These are phyloP conservation scores for Ophioderma brevispina DNA, from an alignment of 35 echinoderm and acorn worm species.

Conservation along the genomic window DNA sequence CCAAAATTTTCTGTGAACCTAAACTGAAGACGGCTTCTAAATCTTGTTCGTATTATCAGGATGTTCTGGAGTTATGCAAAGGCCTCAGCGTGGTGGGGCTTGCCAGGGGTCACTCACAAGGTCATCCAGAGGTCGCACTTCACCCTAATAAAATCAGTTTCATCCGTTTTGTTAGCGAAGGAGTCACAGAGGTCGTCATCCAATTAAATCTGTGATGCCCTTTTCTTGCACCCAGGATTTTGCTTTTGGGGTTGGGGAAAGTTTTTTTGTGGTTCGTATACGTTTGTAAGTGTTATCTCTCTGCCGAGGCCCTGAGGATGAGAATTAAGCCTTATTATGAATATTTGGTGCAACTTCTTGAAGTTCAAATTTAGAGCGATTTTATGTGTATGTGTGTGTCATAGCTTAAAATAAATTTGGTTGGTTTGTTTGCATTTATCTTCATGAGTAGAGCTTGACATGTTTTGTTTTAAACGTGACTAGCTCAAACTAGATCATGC, in stretches of 20 bases:
- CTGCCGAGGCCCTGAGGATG: background rate
- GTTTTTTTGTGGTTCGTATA: background rate
- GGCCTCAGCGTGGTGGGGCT: background rate
- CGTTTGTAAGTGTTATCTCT: background rate
- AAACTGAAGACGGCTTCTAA: background rate
- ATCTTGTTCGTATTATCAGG: background rate
- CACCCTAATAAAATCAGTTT: background rate
- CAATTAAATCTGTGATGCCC: slow-evolving; percentile 4
- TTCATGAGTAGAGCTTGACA: too few species aligned
- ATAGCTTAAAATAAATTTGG: too few species aligned
- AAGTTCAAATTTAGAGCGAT: background rate
- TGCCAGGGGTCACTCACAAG: background rate
- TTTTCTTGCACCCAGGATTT: slow-evolving; percentile 6
- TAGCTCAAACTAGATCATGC: too few species aligned
- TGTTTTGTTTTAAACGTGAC: too few species aligned
- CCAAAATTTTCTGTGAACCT: background rate
- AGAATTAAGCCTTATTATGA: background rate
- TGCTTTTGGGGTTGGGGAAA: background rate
- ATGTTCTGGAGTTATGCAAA: background rate
- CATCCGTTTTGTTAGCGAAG: background rate
- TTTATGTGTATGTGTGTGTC: too few species aligned
- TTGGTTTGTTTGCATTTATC: too few species aligned
- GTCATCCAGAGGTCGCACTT: background rate
- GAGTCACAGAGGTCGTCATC: background rate
- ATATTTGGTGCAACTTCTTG: background rate